Evolutionary conservation across 1,140 invertebrate genomes (phyloP).

Genomic region (Adelges cooleyi): DNA sequence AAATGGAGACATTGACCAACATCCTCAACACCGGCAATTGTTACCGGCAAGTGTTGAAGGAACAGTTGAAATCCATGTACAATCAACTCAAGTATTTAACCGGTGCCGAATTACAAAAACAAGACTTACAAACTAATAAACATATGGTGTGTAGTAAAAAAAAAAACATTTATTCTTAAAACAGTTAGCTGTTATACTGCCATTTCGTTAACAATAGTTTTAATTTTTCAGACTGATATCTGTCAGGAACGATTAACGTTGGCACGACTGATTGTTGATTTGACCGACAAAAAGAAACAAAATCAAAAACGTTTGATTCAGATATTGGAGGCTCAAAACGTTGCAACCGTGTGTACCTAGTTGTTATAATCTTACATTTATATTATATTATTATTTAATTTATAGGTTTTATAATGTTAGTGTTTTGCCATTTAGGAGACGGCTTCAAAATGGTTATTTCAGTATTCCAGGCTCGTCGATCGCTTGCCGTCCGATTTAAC

Average conservation of each 20-base stretch:
- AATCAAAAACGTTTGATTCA: constrained; percentile 7
- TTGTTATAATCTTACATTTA: neutral
- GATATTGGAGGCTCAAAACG: constrained; percentile 12
- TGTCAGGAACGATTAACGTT: constrained; percentile 4
- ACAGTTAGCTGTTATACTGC: too few species aligned
- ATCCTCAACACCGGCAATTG: constrained; percentile 18
- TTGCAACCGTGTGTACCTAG: neutral
- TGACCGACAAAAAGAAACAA: constrained; percentile 16
- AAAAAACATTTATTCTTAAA: too few species aligned
- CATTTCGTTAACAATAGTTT: too few species aligned
- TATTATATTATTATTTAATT: too few species aligned
- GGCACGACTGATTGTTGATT: constrained; percentile 5
- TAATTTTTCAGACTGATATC: constrained; percentile 7
- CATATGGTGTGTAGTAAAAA: constrained; percentile 12
- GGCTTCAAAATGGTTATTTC: constrained; percentile 7
- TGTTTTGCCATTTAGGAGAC: constrained; percentile 1
- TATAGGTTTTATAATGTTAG: neutral
- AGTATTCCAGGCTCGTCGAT: neutral
- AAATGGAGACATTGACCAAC: constrained; percentile 16
- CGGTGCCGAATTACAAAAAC: neutral
- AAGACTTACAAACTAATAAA: neutral
- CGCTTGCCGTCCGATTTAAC: constrained; percentile 8
- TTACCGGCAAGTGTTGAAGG: constrained; percentile 9
- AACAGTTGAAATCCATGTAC: constrained; percentile 20
- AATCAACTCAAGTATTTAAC: constrained; percentile 24